Evolutionary conservation across 1,140 invertebrate species (phyloP).

Genomic region (Radopholus similis): DNA sequence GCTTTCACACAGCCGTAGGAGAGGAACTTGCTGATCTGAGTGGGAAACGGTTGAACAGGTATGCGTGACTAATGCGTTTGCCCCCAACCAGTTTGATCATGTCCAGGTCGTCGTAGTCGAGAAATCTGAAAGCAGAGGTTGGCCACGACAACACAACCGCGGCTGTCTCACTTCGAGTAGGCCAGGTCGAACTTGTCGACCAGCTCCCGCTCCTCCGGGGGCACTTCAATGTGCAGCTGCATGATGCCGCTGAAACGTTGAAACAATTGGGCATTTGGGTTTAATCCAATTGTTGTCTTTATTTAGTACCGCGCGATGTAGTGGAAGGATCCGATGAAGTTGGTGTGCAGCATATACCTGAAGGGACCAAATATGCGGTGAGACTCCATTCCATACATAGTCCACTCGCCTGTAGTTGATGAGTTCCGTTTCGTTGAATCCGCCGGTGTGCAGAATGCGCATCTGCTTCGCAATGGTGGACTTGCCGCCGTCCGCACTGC

Average conservation of each 20-base stretch:
- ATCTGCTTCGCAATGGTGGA: conserved; percentile 44
- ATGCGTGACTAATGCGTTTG: not conserved
- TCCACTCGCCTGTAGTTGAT: conserved; percentile 34
- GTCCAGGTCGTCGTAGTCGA: conserved; percentile 29
- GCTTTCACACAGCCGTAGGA: not conserved
- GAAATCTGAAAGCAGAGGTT: conserved; percentile 7
- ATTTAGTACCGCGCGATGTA: conserved; percentile 28
- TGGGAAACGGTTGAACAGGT: not conserved
- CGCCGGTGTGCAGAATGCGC: conserved; percentile 40
- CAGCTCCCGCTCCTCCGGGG: conserved; percentile 24
- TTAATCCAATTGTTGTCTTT: too few species aligned
- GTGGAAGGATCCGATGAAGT: conserved; percentile 37
- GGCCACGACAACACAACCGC: not conserved
- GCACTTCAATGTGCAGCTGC: conserved; percentile 23
- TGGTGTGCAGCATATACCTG: conserved; percentile 41
- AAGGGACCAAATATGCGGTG: not conserved
- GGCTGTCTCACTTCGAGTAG: conserved; percentile 25
- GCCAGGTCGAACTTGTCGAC: conserved; percentile 23
- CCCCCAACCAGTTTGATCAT: conserved; percentile 27
- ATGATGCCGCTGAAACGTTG: conserved; percentile 27
- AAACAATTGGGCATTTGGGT: too few species aligned
- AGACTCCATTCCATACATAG: not conserved
- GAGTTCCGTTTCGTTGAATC: conserved; percentile 45
- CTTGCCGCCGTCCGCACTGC: conserved; percentile 39
- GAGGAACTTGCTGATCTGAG: conserved; percentile 14